phyloP scores from a whole-genome alignment of 2,113 vertebrate genomes.

The Mirza zaza region DNA sequence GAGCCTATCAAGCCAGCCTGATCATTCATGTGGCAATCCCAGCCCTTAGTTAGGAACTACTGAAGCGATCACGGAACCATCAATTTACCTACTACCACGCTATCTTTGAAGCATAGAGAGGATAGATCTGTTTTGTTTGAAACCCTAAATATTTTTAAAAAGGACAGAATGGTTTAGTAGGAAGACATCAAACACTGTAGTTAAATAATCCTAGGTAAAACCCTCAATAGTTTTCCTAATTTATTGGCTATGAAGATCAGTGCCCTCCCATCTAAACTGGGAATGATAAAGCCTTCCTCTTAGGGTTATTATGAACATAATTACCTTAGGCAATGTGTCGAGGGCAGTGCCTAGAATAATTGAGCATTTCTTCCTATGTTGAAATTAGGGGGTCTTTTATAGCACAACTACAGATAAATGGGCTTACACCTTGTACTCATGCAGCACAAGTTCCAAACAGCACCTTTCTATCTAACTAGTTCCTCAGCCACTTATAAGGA shows the following conservation, averaged over 20 bases:
- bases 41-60: neutral
- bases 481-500: neutral
- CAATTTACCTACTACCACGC: neutral
- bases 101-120: neutral
- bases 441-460: neutral
- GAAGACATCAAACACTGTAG: neutral
- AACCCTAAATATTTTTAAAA: slow-evolving; percentile 41
- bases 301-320: neutral
- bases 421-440: neutral
- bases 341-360: too few relatives aligned
- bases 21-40: neutral
- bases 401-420: neutral
- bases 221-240: neutral
- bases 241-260: neutral
- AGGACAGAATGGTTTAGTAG: neutral
- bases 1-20: neutral
- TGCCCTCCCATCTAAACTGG: neutral
- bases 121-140: neutral
- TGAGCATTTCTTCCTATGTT: neutral
- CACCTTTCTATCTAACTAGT: neutral
- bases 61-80: neutral
- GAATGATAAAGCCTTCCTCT: neutral
- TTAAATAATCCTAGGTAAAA: neutral
- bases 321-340: neutral
- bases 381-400: neutral